Conservation (phyloP, 2,888 invertebrate genomes). For the Gnatocerus cornutus region DNA sequence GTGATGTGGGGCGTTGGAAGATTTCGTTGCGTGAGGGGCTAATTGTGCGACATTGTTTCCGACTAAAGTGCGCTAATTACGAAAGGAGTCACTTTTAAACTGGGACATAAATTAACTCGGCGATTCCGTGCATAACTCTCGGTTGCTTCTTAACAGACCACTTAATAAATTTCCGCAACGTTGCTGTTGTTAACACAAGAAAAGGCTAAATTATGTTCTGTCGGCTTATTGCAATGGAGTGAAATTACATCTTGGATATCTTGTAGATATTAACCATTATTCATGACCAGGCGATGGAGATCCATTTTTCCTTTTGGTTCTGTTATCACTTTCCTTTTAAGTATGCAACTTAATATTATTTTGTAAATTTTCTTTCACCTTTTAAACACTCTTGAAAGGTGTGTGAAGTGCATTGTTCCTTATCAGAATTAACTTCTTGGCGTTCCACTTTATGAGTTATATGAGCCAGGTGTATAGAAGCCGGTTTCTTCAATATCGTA, state of each 20-base stretch:
- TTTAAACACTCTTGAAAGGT: not conserved
- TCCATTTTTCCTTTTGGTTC: not conserved
- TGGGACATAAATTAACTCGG: constrained; percentile 16
- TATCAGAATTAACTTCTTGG: constrained; percentile 1
- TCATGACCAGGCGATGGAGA: constrained; percentile 15
- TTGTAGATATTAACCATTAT: constrained; percentile 22
- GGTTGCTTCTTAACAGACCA: constrained; percentile 37
- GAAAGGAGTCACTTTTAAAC: not conserved
- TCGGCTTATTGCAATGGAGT: constrained; percentile 37
- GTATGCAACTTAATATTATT: constrained; percentile 1
- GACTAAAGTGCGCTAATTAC: constrained; percentile 25
- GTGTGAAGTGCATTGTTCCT: not conserved
- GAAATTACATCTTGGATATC: constrained; percentile 38
- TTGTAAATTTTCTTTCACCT: not conserved
- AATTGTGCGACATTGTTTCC: constrained; percentile 17
- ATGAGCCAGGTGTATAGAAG: not conserved
- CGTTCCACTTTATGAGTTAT: not conserved
- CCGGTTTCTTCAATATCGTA: not conserved
- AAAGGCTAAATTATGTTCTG: constrained; percentile 41
- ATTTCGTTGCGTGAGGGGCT: constrained; percentile 3
- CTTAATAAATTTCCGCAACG: constrained; percentile 42
- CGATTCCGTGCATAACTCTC: constrained; percentile 21
- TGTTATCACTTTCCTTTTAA: constrained; percentile 7
- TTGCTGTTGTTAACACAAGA: constrained; percentile 43
- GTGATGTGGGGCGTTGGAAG: constrained; percentile 4